Evolutionary conservation across 92 coral and sea anemone species (phyloP).

Genomic region (Parazoanthus atlanticus): DNA sequence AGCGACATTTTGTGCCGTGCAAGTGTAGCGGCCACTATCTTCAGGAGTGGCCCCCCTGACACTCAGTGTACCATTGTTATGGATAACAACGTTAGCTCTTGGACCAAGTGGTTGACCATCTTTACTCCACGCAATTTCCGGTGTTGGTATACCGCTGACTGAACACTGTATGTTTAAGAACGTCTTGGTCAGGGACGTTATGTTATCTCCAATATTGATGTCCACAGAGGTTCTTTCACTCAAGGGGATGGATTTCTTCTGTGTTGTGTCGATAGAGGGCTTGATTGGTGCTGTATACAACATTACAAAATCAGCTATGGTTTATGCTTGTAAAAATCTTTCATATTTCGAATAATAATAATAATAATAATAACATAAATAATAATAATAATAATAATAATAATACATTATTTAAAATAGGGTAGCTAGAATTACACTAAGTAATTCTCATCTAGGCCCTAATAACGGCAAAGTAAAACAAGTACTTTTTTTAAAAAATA

Average conservation of each 20-base stretch:
- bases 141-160: constrained; percentile 52
- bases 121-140: constrained; percentile 45
- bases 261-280: background rate
- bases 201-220: constrained; percentile 44
- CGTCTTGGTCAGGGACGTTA: constrained; percentile 47
- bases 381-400: too few relatives aligned
- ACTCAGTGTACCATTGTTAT: constrained; percentile 17
- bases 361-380: background rate
- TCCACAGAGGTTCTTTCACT: constrained; percentile 25
- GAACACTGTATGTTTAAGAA: constrained; percentile 30
- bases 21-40: constrained; percentile 43
- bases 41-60: constrained; percentile 2
- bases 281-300: background rate
- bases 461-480: too few relatives aligned
- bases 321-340: background rate
- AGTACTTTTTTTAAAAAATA: too few relatives aligned
- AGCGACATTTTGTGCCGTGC: constrained; percentile 37
- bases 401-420: too few relatives aligned
- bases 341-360: background rate
- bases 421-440: background rate
- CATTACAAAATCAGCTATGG: background rate
- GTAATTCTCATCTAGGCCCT: too few relatives aligned
- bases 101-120: constrained; percentile 32
- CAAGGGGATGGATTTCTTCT: constrained; percentile 23
- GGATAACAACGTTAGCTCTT: background rate